Evolutionary conservation across 2,797 vertebrate genomes (phyloP).

Genomic region (Tragopan temminckii): DNA sequence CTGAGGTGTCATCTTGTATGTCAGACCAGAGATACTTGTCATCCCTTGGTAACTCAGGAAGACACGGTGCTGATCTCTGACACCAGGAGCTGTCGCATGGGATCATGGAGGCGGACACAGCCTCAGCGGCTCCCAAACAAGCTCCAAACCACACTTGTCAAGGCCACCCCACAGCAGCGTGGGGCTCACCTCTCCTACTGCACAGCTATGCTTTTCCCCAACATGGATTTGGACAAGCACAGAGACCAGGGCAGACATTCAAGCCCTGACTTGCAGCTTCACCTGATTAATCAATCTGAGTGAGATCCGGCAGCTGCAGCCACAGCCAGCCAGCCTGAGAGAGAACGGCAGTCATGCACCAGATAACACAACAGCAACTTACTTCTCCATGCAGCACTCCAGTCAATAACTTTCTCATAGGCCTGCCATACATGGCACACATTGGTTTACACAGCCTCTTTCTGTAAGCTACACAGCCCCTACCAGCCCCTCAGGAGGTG

Average conservation of each 20-base stretch:
- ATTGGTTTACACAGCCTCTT: accelerated
- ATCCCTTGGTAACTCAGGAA: not conserved
- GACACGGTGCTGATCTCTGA: not conserved
- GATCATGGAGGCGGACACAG: accelerated
- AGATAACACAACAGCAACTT: not conserved
- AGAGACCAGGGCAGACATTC: slow-evolving; percentile 1
- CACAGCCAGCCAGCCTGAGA: not conserved
- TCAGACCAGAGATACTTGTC: not conserved
- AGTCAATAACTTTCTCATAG: not conserved
- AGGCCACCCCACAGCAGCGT: not conserved
- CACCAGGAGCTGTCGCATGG: accelerated
- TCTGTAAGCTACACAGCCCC: not conserved
- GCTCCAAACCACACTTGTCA: not conserved
- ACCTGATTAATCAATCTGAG: slow-evolving; percentile 50
- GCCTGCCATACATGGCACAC: not conserved
- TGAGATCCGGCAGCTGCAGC: slow-evolving; percentile 25
- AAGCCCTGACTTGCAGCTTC: slow-evolving; percentile 32
- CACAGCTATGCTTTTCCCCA: not conserved
- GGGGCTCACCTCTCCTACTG: not conserved
- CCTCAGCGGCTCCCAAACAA: not conserved
- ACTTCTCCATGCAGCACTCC: not conserved
- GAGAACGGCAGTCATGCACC: not conserved
- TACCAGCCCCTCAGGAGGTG: accelerated
- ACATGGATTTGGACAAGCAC: slow-evolving; percentile 17
- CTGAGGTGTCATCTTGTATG: not conserved